Percentiles rank a stretch among this genome's conserved stretches.
Conservation (phyloP, 2,888 invertebrate genomes). For the Acleris laterana region DNA sequence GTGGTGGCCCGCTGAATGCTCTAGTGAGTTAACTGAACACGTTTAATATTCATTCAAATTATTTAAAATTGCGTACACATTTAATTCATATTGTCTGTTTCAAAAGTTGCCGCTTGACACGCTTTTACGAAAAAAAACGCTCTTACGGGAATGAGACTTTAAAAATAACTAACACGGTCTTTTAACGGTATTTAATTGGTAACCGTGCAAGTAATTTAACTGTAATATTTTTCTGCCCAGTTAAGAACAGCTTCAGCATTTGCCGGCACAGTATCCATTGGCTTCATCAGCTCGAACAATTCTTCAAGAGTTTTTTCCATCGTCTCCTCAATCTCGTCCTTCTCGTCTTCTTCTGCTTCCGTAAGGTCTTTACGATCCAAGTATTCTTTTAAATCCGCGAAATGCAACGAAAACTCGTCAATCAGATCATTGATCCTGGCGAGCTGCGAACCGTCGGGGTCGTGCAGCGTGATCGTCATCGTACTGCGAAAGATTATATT, state of each 20-base stretch:
- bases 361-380: neutral
- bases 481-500: neutral
- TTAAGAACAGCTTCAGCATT: constrained; percentile 3
- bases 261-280: neutral
- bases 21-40: too few relatives aligned
- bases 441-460: neutral
- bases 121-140: too few relatives aligned
- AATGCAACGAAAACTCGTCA: neutral
- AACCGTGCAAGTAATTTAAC: neutral
- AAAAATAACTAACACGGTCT: too few relatives aligned
- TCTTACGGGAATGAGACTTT: too few relatives aligned
- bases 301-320: neutral
- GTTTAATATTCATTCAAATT: too few relatives aligned
- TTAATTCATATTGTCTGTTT: too few relatives aligned
- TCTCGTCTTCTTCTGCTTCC: neutral
- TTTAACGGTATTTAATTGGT: neutral
- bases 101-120: too few relatives aligned
- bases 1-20: too few relatives aligned
- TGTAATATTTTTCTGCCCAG: constrained; percentile 10
- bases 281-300: neutral
- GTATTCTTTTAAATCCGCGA: neutral
- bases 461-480: neutral
- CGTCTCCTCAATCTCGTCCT: constrained; percentile 1
- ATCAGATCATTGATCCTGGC: neutral
- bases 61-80: too few relatives aligned